Percentiles rank a stretch among this genome's conserved stretches.
phyloP scores from a whole-genome alignment of 2,113 vertebrate species.

The Apus apus region DNA sequence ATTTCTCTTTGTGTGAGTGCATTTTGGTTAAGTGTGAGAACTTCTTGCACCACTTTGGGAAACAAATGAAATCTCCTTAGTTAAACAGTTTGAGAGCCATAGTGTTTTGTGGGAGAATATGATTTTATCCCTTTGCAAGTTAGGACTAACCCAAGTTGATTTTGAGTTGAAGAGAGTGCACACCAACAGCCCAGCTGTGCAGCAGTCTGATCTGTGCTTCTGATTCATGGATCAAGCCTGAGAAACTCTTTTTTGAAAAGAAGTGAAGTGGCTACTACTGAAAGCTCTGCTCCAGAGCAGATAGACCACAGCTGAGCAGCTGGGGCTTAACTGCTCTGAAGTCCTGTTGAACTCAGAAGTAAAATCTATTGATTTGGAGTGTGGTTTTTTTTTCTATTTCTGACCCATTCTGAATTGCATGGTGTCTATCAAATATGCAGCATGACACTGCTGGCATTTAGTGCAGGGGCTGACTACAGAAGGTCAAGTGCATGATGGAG shows the following conservation, averaged over 20 bases:
- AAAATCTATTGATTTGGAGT: not conserved
- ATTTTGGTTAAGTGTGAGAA: not conserved
- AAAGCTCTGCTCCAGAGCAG: not conserved
- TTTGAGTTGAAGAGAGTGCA: not conserved
- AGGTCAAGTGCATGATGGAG: not conserved
- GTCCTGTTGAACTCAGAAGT: not conserved
- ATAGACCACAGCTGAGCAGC: not conserved
- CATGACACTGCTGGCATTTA: not conserved
- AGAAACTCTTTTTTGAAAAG: not conserved
- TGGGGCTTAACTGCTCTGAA: not conserved
- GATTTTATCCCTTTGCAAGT: not conserved
- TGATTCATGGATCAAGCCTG: not conserved
- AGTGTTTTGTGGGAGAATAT: not conserved
- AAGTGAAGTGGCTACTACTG: not conserved
- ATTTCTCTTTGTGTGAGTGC: not conserved
- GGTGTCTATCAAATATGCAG: not conserved
- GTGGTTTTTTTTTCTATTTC: not conserved
- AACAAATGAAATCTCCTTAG: not conserved
- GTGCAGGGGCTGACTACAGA: not conserved
- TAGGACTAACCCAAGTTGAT: not conserved
- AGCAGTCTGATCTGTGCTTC: not conserved
- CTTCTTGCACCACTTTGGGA: not conserved
- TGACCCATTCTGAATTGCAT: not conserved
- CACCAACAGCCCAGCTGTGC: not conserved
- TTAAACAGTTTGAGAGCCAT: not conserved